These are phyloP conservation scores for Aurelia sp. DNA, from an alignment of 30 jellyfish, hydroid and myxozoan species.

Conservation along the genomic window DNA sequence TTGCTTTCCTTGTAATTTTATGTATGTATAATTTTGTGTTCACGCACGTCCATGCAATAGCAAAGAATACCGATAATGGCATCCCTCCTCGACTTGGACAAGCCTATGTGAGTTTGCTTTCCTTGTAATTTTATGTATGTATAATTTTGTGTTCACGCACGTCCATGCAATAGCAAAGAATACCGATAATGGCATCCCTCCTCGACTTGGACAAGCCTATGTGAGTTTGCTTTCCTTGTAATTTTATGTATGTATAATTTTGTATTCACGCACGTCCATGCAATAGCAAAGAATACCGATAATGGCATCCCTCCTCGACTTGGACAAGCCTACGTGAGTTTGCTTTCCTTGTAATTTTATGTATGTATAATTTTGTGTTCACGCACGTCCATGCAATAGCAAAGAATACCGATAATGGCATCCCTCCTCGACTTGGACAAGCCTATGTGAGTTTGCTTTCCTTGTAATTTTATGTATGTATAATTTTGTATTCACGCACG, in stretches of 20 bases:
- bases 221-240: slow-evolving; percentile 20
- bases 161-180: too few relatives aligned
- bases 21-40: not conserved
- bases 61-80: too few relatives aligned
- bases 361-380: not conserved
- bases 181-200: slow-evolving; percentile 90
- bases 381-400: too few relatives aligned
- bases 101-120: slow-evolving; percentile 52
- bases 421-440: slow-evolving; percentile 87
- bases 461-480: not conserved
- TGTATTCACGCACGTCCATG: too few relatives aligned
- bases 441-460: slow-evolving; percentile 53
- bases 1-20: not conserved
- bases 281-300: too few relatives aligned
- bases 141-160: too few relatives aligned
- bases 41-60: too few relatives aligned
- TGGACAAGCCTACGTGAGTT: slow-evolving; percentile 78
- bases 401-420: slow-evolving; percentile 89
- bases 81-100: slow-evolving; percentile 86
- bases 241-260: not conserved
- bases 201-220: slow-evolving; percentile 82
- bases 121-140: not conserved
- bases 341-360: not conserved
- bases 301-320: slow-evolving; percentile 86
- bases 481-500: too few relatives aligned